phyloP scores from a whole-genome alignment of 2,113 vertebrate species.

The Sander vitreus region DNA sequence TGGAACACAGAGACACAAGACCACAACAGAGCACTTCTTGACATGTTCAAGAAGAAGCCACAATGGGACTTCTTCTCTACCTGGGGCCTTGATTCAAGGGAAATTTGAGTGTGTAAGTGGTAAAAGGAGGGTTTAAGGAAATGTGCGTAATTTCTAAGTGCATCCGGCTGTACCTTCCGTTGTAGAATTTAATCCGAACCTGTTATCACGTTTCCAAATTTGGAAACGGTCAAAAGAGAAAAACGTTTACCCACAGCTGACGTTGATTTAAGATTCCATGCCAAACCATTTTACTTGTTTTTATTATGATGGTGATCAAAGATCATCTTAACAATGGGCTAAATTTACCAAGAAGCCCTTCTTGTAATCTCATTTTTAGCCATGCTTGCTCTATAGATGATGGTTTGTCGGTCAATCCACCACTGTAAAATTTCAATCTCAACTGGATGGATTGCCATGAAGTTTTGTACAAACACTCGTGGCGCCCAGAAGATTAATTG shows the following conservation, averaged over 20 bases:
- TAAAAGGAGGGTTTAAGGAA: background rate
- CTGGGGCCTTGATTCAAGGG: background rate
- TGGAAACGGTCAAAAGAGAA: background rate
- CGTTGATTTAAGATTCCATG: background rate
- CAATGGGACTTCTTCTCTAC: slow-evolving; percentile 13
- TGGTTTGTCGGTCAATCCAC: background rate
- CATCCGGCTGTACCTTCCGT: background rate
- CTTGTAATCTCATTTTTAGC: background rate
- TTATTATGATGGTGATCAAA: background rate
- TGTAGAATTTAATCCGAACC: background rate
- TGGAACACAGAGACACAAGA: background rate
- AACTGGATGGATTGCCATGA: background rate
- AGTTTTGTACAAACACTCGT: background rate
- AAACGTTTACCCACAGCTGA: background rate
- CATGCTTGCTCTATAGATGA: background rate
- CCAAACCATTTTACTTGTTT: background rate
- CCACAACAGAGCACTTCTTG: background rate
- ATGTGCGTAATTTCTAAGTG: background rate
- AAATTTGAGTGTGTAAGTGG: background rate
- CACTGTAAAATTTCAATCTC: background rate
- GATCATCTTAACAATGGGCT: background rate
- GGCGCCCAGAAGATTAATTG: too few species aligned
- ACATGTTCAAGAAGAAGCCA: background rate
- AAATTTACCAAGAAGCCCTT: background rate
- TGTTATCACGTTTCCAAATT: background rate